Conservation (phyloP, 1,140 invertebrate genomes). For the Procambarus virginalis region DNA sequence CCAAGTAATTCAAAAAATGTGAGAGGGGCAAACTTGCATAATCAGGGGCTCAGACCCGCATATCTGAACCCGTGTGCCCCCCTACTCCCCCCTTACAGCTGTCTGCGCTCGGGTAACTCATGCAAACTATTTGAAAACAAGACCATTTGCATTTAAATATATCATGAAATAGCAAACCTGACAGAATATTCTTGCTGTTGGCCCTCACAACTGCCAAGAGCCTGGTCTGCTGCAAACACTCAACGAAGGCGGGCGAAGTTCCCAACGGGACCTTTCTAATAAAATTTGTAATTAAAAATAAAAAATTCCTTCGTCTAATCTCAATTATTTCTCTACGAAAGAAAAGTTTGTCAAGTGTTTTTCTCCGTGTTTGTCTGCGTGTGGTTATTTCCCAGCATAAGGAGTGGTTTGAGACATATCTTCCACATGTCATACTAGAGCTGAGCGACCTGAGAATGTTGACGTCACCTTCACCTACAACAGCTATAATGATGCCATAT, state of each 20-base stretch:
- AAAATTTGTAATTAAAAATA: too few relatives aligned
- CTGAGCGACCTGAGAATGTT: too few relatives aligned
- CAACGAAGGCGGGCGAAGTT: neutral
- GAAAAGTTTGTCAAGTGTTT: too few relatives aligned
- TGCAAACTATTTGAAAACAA: constrained; percentile 16
- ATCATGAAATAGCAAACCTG: neutral
- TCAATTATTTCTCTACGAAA: too few relatives aligned
- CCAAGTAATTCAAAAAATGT: neutral
- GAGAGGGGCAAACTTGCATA: neutral
- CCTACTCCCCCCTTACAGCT: neutral
- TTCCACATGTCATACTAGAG: too few relatives aligned
- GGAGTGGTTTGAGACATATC: too few relatives aligned
- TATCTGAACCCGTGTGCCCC: neutral
- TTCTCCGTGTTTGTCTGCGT: too few relatives aligned
- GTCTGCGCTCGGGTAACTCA: neutral
- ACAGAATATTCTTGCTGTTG: neutral
- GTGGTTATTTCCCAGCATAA: too few relatives aligned
- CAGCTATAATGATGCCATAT: too few relatives aligned
- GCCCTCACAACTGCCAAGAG: neutral
- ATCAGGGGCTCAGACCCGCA: neutral
- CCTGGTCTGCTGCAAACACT: neutral
- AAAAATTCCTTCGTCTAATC: too few relatives aligned
- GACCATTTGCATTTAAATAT: constrained; percentile 11
- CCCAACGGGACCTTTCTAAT: too few relatives aligned
- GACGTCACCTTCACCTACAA: too few relatives aligned